phyloP scores from a whole-genome alignment of 2,888 invertebrate genomes.

The Erebia ligea region DNA sequence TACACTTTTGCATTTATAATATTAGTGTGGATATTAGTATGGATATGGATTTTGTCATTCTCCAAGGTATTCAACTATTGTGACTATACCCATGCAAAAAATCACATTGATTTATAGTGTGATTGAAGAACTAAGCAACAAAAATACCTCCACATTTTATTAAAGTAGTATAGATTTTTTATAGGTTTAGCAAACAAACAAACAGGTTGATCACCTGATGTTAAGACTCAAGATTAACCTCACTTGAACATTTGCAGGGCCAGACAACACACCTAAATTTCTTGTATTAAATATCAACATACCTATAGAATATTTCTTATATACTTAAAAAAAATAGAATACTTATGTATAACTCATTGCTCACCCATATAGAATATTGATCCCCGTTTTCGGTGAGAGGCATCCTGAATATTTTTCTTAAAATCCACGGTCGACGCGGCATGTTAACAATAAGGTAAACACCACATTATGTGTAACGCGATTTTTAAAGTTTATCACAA shows the following conservation, averaged over 20 bases:
- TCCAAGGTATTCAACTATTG: too few species aligned
- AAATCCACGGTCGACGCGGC: conserved; percentile 62
- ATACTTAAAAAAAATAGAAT: not conserved
- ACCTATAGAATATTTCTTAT: not conserved
- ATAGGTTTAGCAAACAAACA: too few species aligned
- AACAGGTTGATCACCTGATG: too few species aligned
- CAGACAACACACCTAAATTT: not conserved
- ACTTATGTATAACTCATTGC: conserved; percentile 43
- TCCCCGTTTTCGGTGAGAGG: conserved; percentile 76
- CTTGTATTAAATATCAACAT: not conserved
- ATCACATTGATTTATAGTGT: too few species aligned
- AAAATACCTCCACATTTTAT: too few species aligned
- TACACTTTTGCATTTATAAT: too few species aligned
- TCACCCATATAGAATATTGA: conserved; percentile 86
- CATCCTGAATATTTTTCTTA: conserved; percentile 84
- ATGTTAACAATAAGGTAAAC: conserved; percentile 47
- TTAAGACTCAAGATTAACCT: too few species aligned
- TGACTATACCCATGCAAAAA: too few species aligned
- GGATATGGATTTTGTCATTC: too few species aligned
- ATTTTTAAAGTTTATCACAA: not conserved
- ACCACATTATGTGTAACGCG: conserved; percentile 24
- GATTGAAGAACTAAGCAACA: too few species aligned
- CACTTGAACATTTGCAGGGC: not conserved
- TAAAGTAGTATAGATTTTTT: too few species aligned
- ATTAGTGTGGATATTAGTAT: too few species aligned